Evolutionary conservation across 1,140 invertebrate genomes (phyloP).

Genomic region (Zaprionus capensis): DNA sequence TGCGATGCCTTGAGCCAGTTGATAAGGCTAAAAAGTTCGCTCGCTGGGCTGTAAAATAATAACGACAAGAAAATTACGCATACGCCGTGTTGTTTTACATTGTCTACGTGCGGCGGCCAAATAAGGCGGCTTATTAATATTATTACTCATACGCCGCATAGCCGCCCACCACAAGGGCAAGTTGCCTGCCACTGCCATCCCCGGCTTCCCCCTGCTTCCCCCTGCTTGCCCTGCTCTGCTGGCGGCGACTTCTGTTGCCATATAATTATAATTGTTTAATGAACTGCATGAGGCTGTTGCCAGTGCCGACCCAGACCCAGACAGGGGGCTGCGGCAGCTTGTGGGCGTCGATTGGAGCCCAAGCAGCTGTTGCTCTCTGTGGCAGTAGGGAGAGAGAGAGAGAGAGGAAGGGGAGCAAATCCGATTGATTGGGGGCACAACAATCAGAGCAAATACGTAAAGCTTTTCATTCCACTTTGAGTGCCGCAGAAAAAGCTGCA

Average conservation of each 20-base stretch:
- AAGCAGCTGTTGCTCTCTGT: conserved; percentile 15
- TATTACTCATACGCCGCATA: conserved; percentile 69
- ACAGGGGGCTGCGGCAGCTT: conserved; percentile 24
- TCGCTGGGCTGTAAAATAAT: conserved; percentile 62
- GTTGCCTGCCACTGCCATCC: not conserved
- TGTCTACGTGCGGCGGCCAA: conserved; percentile 55
- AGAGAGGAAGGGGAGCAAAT: not conserved
- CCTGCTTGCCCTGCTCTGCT: not conserved
- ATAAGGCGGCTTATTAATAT: conserved; percentile 64
- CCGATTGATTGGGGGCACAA: not conserved
- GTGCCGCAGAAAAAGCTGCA: not conserved
- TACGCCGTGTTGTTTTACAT: conserved; percentile 74
- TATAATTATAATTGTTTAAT: conserved; percentile 75
- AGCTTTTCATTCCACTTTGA: not conserved
- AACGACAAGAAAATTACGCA: conserved; percentile 72
- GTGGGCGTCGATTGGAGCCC: conserved; percentile 23
- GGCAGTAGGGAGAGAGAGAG: not conserved
- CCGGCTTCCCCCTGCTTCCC: too few relatives aligned
- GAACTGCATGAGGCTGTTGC: conserved; percentile 44
- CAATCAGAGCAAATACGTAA: not conserved
- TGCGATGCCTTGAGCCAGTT: conserved; percentile 49
- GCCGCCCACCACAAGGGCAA: conserved; percentile 8
- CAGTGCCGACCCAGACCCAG: not conserved
- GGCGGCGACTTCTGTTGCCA: conserved; percentile 43
- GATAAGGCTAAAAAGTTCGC: conserved; percentile 51